These are phyloP conservation scores for Itoplectis maculator DNA, from an alignment of 2,888 invertebrate genomes.

Conservation along the genomic window DNA sequence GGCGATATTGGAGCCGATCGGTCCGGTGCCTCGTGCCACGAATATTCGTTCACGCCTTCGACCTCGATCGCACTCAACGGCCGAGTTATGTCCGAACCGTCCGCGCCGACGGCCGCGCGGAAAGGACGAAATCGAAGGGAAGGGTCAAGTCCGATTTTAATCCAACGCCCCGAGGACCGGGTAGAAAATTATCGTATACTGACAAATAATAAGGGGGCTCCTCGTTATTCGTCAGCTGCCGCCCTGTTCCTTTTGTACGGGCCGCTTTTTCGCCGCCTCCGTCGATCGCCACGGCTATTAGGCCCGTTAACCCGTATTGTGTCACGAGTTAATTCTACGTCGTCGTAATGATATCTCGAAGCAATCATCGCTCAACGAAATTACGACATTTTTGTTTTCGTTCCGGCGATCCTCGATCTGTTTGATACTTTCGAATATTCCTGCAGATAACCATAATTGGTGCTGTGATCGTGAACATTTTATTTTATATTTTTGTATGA, in stretches of 20 bases:
- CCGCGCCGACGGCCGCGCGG: slow-evolving; percentile 53
- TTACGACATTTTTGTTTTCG: not conserved
- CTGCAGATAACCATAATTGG: too few relatives aligned
- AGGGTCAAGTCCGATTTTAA: slow-evolving; percentile 46
- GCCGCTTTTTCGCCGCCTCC: not conserved
- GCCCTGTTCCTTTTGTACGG: slow-evolving; percentile 32
- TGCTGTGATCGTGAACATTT: too few relatives aligned
- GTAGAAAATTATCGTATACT: slow-evolving; percentile 58
- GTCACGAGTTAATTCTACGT: slow-evolving; percentile 34
- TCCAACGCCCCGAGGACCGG: slow-evolving; percentile 39
- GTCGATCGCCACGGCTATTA: slow-evolving; percentile 51
- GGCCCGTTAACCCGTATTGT: slow-evolving; percentile 52
- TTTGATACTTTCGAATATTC: too few relatives aligned
- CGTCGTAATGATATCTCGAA: slow-evolving; percentile 22
- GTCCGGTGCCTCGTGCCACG: slow-evolving; percentile 4
- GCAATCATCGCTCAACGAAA: not conserved
- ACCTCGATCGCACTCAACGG: slow-evolving; percentile 56
- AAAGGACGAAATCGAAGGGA: slow-evolving; percentile 52
- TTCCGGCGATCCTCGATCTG: too few relatives aligned
- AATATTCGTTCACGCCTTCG: slow-evolving; percentile 58
- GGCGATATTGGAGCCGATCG: slow-evolving; percentile 59
- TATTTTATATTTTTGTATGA: too few relatives aligned
- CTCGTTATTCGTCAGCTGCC: slow-evolving; percentile 62
- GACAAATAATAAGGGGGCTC: slow-evolving; percentile 34
- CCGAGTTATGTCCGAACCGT: slow-evolving; percentile 48